Evolutionary conservation across 2,113 vertebrate genomes (phyloP).

Genomic region (Antennarius striatus): DNA sequence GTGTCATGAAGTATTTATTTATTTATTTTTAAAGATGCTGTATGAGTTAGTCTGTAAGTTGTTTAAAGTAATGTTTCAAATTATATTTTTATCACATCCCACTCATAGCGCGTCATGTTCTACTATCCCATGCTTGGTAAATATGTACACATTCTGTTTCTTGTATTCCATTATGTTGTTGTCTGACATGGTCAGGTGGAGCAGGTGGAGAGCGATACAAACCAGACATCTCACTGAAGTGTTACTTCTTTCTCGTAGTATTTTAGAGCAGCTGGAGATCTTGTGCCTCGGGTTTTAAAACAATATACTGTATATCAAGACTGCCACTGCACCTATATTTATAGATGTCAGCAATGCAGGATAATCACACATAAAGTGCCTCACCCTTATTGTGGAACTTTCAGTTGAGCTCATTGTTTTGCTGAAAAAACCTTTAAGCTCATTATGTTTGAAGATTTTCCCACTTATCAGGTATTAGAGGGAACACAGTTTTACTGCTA

Average conservation of each 20-base stretch:
- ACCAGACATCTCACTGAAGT: constrained; percentile 28
- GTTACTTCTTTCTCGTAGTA: not conserved
- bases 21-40: too few relatives aligned
- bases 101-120: not conserved
- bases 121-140: too few relatives aligned
- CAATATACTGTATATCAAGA: not conserved
- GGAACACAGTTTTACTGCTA: not conserved
- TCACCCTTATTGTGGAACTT: not conserved
- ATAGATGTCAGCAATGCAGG: not conserved
- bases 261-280: not conserved
- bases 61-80: too few relatives aligned
- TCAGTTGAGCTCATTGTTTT: not conserved
- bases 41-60: too few relatives aligned
- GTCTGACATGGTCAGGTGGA: not conserved
- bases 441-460: not conserved
- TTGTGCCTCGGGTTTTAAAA: constrained; percentile 7
- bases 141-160: too few relatives aligned
- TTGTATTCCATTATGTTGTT: constrained; percentile 2
- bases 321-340: not conserved
- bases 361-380: not conserved
- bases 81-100: not conserved
- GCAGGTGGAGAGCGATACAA: constrained; percentile 14
- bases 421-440: not conserved
- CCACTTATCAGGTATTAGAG: not conserved
- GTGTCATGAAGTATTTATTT: constrained; percentile 7